Evolutionary conservation across 2,113 vertebrate genomes (phyloP).

Genomic region (Choloepus hoffmanni): DNA sequence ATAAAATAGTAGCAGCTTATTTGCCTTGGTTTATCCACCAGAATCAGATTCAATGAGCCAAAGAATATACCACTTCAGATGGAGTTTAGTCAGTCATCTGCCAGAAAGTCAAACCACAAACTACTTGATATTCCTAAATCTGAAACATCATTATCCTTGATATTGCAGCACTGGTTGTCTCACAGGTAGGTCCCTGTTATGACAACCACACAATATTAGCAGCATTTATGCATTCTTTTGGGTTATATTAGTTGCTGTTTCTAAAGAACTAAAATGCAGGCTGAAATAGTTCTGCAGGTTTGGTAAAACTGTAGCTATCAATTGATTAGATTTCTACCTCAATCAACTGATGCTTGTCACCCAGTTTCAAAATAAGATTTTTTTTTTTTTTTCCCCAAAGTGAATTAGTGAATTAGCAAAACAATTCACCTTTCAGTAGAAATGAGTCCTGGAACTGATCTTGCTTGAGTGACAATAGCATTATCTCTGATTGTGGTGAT

Average conservation of each 20-base stretch:
- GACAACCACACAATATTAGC: neutral
- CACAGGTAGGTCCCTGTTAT: neutral
- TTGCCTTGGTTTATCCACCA: neutral
- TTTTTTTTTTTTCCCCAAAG: neutral
- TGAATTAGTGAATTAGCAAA: conserved; percentile 14
- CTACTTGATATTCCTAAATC: neutral
- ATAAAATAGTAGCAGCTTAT: neutral
- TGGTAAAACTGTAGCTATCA: neutral
- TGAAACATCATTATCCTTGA: neutral
- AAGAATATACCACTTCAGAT: neutral
- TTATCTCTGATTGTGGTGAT: conserved; percentile 57
- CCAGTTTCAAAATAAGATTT: neutral
- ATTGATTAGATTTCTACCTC: neutral
- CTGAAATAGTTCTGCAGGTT: neutral
- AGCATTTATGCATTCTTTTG: neutral
- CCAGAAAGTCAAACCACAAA: neutral
- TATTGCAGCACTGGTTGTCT: neutral
- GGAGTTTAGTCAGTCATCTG: neutral
- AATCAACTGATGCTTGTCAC: neutral
- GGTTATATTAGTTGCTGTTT: neutral
- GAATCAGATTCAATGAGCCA: neutral
- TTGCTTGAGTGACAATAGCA: conserved; percentile 19
- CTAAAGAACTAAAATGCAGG: neutral
- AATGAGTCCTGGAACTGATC: conserved; percentile 1
- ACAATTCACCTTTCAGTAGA: conserved; percentile 58